Evolutionary conservation across 2,113 vertebrate species (phyloP).

Genomic region (Tychaedon coryphoeus): DNA sequence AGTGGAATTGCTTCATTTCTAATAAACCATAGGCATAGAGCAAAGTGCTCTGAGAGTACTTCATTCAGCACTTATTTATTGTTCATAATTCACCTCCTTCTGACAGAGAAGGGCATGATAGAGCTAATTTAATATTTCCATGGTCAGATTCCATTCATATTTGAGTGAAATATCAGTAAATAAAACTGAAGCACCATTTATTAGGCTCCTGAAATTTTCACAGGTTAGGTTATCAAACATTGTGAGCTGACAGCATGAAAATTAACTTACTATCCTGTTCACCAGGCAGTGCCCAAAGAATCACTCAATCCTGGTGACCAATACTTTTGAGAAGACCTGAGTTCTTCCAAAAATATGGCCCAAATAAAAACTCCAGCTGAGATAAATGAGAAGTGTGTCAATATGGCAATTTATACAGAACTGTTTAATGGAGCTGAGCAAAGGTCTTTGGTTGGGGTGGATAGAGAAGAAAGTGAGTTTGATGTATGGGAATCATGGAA

Average conservation of each 20-base stretch:
- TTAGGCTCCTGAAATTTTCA: conserved; percentile 66
- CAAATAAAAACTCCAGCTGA: not conserved
- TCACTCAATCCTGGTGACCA: not conserved
- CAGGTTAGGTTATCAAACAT: conserved; percentile 60
- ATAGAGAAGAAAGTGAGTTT: not conserved
- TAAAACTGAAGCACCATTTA: conserved; percentile 65
- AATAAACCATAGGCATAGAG: not conserved
- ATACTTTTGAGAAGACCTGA: not conserved
- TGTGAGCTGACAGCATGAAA: conserved; percentile 36
- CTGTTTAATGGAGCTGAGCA: not conserved
- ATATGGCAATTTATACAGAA: not conserved
- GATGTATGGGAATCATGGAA: not conserved
- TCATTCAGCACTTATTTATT: conserved; percentile 36
- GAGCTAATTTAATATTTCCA: conserved; percentile 55
- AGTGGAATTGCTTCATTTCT: conserved; percentile 26
- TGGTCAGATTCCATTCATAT: conserved; percentile 65
- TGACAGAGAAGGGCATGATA: conserved; percentile 63
- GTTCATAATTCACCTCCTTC: conserved; percentile 43
- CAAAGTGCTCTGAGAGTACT: not conserved
- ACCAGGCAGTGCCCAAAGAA: conserved; percentile 1
- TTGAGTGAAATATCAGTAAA: conserved; percentile 72
- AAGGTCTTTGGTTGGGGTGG: not conserved
- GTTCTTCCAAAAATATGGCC: conserved; percentile 12
- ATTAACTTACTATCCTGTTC: conserved; percentile 54
- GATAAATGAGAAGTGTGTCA: not conserved